phyloP scores from a whole-genome alignment of 2,113 vertebrate species.

The Labeo rohita region DNA sequence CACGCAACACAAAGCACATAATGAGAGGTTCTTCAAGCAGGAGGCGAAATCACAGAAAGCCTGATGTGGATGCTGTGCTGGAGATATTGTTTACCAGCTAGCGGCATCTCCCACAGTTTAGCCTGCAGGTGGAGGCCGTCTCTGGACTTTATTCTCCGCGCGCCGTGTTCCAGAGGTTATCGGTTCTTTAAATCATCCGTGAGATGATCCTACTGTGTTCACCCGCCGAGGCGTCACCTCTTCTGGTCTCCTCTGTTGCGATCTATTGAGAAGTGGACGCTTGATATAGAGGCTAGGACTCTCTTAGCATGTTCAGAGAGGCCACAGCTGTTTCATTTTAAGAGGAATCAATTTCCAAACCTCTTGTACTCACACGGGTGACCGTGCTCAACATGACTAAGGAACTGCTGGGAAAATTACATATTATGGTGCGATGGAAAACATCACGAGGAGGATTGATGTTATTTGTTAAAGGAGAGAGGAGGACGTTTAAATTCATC shows the following conservation, averaged over 20 bases:
- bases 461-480: constrained; percentile 1
- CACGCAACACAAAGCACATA: constrained; percentile 22
- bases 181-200: constrained; percentile 12
- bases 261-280: background rate
- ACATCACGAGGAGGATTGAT: background rate
- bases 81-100: constrained; percentile 20
- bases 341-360: constrained; percentile 23
- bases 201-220: constrained; percentile 20
- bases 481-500: background rate
- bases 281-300: background rate
- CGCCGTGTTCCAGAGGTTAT: background rate
- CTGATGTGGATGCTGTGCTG: constrained; percentile 26
- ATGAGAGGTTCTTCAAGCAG: constrained; percentile 24
- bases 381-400: background rate
- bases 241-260: background rate
- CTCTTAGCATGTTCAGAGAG: background rate
- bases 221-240: constrained; percentile 12
- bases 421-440: background rate
- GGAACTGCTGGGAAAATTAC: constrained; percentile 24
- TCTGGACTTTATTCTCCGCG: constrained; percentile 8
- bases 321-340: background rate
- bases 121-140: background rate
- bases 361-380: background rate
- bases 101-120: background rate
- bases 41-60: constrained; percentile 21